Evolutionary conservation across 1,140 invertebrate genomes (phyloP).

Genomic region (Parapsyche elsis): DNA sequence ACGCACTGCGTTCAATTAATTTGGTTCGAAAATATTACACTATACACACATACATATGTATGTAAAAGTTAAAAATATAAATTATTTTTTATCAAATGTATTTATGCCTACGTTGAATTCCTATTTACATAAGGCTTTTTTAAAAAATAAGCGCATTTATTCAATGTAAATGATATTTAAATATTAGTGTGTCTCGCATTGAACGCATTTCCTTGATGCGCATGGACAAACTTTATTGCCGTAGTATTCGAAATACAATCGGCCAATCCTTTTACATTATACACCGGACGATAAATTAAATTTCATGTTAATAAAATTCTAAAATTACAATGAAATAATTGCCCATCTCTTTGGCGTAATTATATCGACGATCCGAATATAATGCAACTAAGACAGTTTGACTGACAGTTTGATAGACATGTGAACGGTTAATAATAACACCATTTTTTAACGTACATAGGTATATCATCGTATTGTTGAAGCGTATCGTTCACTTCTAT

Average conservation of each 20-base stretch:
- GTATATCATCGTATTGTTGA: constrained; percentile 35
- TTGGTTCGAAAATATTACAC: too few species aligned
- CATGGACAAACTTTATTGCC: constrained; percentile 34
- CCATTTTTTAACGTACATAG: not conserved
- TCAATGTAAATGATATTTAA: too few species aligned
- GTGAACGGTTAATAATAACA: constrained; percentile 47
- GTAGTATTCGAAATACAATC: not conserved
- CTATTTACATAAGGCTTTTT: too few species aligned
- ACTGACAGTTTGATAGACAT: constrained; percentile 25
- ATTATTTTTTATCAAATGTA: too few species aligned
- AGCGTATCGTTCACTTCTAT: constrained; percentile 42
- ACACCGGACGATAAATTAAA: not conserved
- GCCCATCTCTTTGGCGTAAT: not conserved
- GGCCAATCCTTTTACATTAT: not conserved
- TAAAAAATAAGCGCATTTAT: too few species aligned
- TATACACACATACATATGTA: too few species aligned
- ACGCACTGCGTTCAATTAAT: too few species aligned
- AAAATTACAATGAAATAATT: not conserved
- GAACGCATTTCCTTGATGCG: constrained; percentile 48
- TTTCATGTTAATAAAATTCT: not conserved
- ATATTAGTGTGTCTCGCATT: not conserved
- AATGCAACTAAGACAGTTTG: constrained; percentile 8
- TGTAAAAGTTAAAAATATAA: too few species aligned
- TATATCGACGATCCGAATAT: constrained; percentile 1
- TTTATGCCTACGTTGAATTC: too few species aligned